Evolutionary conservation across 2,888 invertebrate species (phyloP), one percentile per base, ranked within the genome.

Genomic region (Drosophila eohydei): DNA sequence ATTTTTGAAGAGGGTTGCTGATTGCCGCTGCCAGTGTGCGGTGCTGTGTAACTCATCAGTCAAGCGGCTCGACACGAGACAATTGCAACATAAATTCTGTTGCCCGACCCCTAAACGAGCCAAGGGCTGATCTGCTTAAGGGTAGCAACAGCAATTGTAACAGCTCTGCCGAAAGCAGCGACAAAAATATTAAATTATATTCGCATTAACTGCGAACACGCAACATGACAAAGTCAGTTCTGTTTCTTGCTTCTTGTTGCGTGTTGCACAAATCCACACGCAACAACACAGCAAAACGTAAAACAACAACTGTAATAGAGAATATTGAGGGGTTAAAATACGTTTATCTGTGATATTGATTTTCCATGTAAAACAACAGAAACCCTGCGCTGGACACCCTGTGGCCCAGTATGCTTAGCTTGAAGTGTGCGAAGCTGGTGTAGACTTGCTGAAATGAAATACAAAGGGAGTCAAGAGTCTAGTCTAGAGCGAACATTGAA

Each of bases 1-100:
- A 88, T 84, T 84, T 85, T 69, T 81, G 88, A 84, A 84, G 84
- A 88, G 84, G 84, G 84, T 84, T 84, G 88, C 70, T 81, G 86
- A 80, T 87, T 84, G 80, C 83, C 9, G 55, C 71, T 71, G 76
- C 71, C 74, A 74, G 56, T 59, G 61, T 69, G 66, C 67, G 76
- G 84, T 76, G 83, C 80, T 43, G 50, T 81, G 71, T 71, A 89
- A 59, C 84, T 87, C 84, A 84, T 84, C 84, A 83, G 87, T 89
- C 84, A 86, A 83, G 52, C 68, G 46, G 57, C 66, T 56, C 57
- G 59, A 41, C 79, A 66, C 71, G 64, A 73, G 68, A 70, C 85
- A 87, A 82, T 86, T 83, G 87, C 84, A 82, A 73, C 85, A 71
- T 56, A 75, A 57, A 64, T 65, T 62, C 60, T 69, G 71, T 66